Percentiles rank a stretch among this genome's conserved stretches.
These are phyloP conservation scores for Chaetops frenatus DNA, from an alignment of 2,113 vertebrate species.

Conservation along the genomic window DNA sequence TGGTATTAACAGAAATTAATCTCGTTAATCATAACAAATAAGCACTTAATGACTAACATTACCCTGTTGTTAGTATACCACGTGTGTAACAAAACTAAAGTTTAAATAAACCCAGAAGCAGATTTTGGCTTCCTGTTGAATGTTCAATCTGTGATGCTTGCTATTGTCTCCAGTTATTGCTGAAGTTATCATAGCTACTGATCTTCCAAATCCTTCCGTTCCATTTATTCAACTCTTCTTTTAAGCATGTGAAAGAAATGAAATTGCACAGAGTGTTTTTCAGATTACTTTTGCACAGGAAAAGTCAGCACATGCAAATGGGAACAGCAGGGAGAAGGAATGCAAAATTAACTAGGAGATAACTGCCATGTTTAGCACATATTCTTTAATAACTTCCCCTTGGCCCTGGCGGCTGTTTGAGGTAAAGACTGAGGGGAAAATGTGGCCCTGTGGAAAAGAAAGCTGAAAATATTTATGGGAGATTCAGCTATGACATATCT, in stretches of 20 bases:
- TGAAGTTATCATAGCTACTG: not conserved
- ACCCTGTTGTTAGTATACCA: not conserved
- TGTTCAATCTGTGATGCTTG: not conserved
- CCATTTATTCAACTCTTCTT: not conserved
- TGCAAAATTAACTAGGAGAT: not conserved
- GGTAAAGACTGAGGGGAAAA: not conserved
- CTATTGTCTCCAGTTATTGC: not conserved
- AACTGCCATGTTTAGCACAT: not conserved
- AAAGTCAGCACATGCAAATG: constrained; percentile 3
- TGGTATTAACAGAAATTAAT: not conserved
- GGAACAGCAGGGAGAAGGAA: not conserved
- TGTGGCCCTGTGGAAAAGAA: not conserved
- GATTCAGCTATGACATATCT: not conserved
- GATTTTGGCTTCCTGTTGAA: not conserved
- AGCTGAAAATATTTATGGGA: not conserved
- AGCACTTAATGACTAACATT: not conserved
- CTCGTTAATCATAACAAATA: not conserved
- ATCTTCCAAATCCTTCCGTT: not conserved
- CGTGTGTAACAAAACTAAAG: not conserved
- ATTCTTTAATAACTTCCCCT: not conserved
- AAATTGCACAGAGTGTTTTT: not conserved
- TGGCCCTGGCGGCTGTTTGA: not conserved
- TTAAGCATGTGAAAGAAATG: not conserved
- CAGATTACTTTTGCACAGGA: not conserved
- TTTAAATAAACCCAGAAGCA: not conserved